Evolutionary conservation across 2,797 vertebrate genomes (phyloP).

Genomic region (Uromys caudimaculatus): DNA sequence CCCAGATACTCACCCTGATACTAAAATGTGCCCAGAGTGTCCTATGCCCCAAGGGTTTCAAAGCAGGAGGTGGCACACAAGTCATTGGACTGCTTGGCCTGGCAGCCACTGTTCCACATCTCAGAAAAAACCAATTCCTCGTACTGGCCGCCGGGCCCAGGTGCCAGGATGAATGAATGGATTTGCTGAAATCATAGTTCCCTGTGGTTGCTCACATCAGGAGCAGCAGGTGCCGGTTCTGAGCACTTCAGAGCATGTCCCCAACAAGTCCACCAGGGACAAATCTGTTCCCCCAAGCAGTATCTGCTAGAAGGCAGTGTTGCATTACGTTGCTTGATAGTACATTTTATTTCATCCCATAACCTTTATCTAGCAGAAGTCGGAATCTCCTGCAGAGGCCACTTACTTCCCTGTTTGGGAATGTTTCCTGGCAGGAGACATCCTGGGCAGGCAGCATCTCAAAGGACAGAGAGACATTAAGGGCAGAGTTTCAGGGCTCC

Average conservation of each 20-base stretch:
- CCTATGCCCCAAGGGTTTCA: background rate
- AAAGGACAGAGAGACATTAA: background rate
- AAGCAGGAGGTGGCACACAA: background rate
- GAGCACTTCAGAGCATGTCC: constrained; percentile 55
- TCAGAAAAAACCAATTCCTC: background rate
- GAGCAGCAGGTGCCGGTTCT: constrained; percentile 71
- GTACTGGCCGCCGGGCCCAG: background rate
- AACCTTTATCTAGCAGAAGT: constrained; percentile 11
- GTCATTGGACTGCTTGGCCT: accelerated
- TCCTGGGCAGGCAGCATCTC: background rate
- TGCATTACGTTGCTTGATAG: constrained; percentile 72
- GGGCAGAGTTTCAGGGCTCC: background rate
- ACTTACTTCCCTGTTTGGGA: background rate
- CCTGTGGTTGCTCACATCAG: constrained; percentile 68
- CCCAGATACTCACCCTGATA: background rate
- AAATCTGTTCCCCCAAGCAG: constrained; percentile 75
- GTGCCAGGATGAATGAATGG: constrained; percentile 71
- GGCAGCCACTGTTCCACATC: background rate
- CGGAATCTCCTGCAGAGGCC: background rate
- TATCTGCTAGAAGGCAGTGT: constrained; percentile 70
- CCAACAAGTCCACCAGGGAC: constrained; percentile 75
- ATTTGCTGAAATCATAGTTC: constrained; percentile 81
- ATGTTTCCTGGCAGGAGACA: background rate
- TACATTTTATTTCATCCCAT: constrained; percentile 46
- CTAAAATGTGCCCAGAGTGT: background rate